Base-by-base conservation (phyloP, 2,113 vertebrate species). In the Amphiprion percula region DNA sequence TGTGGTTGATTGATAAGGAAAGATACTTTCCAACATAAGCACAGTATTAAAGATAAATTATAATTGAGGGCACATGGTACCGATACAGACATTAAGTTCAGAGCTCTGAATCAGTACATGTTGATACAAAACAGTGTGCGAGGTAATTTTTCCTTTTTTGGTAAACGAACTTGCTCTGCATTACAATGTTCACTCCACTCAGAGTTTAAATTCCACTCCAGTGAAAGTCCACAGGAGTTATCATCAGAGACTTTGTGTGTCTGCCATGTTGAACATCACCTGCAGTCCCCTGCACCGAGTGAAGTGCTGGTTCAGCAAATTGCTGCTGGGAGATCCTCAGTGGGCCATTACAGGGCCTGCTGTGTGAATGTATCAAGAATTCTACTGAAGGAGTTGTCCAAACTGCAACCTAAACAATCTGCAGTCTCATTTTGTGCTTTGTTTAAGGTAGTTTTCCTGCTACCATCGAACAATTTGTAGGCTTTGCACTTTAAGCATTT, bases 251-350 rank as follows among this genome's bases (percentile, higher is more conserved):
- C 1, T 44, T 59, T 11, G 28, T 55, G 23, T 54, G 41, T 24
- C 52, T 44, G 5, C 68, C 68, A 54, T 23, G 10, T 23, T 59
- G 52, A 77, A 33, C 68, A 19, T 52, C 53, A 60, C 60, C 66
- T 58, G 63, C 66, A 53, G 66, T 52, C 53, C 12, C 24, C 72
- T 59, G 26, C 12, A 59, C 17, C n/a, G 54, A 12, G 19, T 65
- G 21, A 60, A 74, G 33, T 65, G 68, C 72, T 72, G 75, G 37
- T 59, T 75, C 61, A 76, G 70, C 70, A 61, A 19, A 47, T n/a
- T 71, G 66, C 47, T 33, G 33, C 26, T 21, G 49, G 68, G 64
- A 72, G 68, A 55, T 56, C 28, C 59, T 69, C 83, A 23, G 2
- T 24, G 62, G 62, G 56, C 26, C 75, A 33, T 11, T 15, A 28